These are phyloP conservation scores for Phylloscopus collybita DNA, from an alignment of 2,797 vertebrate species.

Conservation along the genomic window DNA sequence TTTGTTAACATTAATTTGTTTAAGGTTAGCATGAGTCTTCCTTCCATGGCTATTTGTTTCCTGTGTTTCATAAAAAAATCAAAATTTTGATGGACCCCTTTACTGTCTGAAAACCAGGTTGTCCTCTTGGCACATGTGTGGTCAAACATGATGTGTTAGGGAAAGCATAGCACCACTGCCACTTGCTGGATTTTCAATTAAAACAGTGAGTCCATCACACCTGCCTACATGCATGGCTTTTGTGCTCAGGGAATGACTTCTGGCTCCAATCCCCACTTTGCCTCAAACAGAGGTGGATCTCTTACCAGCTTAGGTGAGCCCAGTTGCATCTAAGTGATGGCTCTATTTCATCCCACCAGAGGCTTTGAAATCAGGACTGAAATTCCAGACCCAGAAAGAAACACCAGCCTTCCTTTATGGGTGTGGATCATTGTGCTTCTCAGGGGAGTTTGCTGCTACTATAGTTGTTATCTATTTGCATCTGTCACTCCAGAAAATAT, in stretches of 20 bases:
- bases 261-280: background rate
- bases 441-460: background rate
- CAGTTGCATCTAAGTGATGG: background rate
- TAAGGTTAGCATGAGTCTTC: background rate
- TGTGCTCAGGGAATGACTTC: background rate
- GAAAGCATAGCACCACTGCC: background rate
- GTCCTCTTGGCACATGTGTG: fast-evolving
- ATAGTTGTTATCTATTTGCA: background rate
- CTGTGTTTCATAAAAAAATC: background rate
- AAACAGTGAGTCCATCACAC: background rate
- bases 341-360: background rate
- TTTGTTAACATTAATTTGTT: background rate
- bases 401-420: background rate
- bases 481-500: background rate
- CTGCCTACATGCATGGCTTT: background rate
- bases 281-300: background rate
- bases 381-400: background rate
- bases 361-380: background rate
- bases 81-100: background rate
- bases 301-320: background rate
- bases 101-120: background rate
- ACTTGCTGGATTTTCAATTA: background rate
- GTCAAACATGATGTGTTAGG: background rate
- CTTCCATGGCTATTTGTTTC: background rate
- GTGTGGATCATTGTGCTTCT: background rate